phyloP scores from a whole-genome alignment of 2,888 invertebrate species.

The Galerucella pusilla region DNA sequence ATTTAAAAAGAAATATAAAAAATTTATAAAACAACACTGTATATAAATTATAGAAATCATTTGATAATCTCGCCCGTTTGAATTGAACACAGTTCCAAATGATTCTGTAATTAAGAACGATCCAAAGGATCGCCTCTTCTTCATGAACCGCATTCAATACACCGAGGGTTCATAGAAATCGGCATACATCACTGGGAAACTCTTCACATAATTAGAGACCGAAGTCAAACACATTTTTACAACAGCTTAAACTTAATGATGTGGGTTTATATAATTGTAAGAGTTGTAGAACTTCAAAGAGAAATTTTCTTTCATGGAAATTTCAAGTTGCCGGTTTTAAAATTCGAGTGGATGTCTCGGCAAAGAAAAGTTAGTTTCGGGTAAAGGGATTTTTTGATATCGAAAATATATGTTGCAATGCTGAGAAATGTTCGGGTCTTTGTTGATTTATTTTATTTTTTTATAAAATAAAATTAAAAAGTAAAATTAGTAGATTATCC shows the following conservation, averaged over 20 bases:
- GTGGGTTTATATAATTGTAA: slow-evolving; percentile 47
- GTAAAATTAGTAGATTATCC: no score
- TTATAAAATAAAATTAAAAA: no score
- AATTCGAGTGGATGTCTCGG: slow-evolving; percentile 25
- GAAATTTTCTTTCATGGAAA: slow-evolving; percentile 30
- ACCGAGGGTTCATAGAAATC: slow-evolving; percentile 43
- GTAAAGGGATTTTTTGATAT: slow-evolving; percentile 13
- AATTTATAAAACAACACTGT: no score
- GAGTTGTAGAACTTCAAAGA: slow-evolving; percentile 42
- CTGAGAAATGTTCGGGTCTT: neutral
- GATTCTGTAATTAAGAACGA: slow-evolving; percentile 31
- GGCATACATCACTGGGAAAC: slow-evolving; percentile 42
- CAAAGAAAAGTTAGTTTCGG: slow-evolving; percentile 30
- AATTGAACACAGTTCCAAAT: slow-evolving; percentile 13
- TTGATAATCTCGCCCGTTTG: neutral
- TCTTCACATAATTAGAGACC: slow-evolving; percentile 48
- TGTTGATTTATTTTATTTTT: no score
- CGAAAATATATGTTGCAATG: neutral
- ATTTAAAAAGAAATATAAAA: no score
- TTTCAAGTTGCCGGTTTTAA: slow-evolving; percentile 27
- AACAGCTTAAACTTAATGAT: slow-evolving; percentile 49
- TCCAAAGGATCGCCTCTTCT: slow-evolving; percentile 19
- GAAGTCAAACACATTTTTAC: slow-evolving; percentile 47
- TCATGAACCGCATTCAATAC: slow-evolving; percentile 23
- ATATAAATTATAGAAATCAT: neutral